Conservation (phyloP, 2,888 invertebrate genomes). For the Orgyia antiqua region DNA sequence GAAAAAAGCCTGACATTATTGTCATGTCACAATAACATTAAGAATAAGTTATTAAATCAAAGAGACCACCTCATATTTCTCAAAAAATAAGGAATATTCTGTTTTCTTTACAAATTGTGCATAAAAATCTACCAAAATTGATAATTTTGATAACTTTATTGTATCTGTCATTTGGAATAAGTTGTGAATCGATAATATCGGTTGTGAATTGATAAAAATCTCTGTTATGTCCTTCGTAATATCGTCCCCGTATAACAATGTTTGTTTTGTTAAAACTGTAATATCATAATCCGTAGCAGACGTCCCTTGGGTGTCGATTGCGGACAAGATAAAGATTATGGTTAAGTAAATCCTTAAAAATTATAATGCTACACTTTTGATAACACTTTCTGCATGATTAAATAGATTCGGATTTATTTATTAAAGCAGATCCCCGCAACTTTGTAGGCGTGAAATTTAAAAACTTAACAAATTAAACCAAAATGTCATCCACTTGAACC, state of each 20-base stretch:
- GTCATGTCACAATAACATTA: no score
- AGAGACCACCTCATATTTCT: no score
- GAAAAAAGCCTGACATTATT: no score
- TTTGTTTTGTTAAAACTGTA: constrained; percentile 29
- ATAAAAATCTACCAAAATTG: no score
- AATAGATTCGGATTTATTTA: constrained; percentile 2
- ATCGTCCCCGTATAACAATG: constrained; percentile 15
- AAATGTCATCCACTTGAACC: no score
- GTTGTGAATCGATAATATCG: constrained; percentile 18
- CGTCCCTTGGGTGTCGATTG: constrained; percentile 34
- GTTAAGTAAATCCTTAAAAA: constrained; percentile 6
- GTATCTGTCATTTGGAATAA: constrained; percentile 23
- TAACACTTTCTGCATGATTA: constrained; percentile 2
- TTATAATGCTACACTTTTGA: constrained; percentile 2
- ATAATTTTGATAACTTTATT: constrained; percentile 17
- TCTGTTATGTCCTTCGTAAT: no score
- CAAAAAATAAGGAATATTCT: no score
- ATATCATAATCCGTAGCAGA: constrained; percentile 30
- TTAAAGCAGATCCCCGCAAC: no score
- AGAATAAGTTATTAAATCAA: no score
- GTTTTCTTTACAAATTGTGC: no score
- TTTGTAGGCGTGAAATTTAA: no score
- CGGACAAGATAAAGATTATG: constrained; percentile 21
- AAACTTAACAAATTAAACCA: no score
- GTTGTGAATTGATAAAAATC: constrained; percentile 14